These are phyloP conservation scores for Alviniconcha marisindica DNA, from an alignment of 1,140 invertebrate species.

Conservation along the genomic window DNA sequence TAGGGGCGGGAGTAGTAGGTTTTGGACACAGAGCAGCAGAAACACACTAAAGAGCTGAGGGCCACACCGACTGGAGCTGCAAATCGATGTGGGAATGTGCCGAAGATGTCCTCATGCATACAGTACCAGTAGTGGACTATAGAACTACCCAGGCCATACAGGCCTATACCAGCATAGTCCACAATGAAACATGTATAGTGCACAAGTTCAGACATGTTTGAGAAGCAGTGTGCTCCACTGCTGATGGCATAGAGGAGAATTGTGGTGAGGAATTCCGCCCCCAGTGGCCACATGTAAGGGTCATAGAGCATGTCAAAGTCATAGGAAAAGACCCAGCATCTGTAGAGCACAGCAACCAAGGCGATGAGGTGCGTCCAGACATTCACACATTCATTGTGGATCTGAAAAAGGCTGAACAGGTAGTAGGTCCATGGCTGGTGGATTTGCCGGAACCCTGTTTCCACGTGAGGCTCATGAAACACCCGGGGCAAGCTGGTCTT, in stretches of 20 bases:
- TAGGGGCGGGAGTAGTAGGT: slow-evolving; percentile 69
- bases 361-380: slow-evolving; percentile 75
- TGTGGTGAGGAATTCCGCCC: slow-evolving; percentile 66
- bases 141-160: slow-evolving; percentile 73
- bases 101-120: slow-evolving; percentile 58
- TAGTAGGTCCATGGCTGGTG: slow-evolving; percentile 74
- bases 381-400: slow-evolving; percentile 76
- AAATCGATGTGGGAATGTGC: slow-evolving; percentile 51
- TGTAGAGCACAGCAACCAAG: slow-evolving; percentile 54
- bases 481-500: slow-evolving; percentile 67
- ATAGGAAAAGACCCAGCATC: slow-evolving; percentile 52
- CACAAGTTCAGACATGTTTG: slow-evolving; percentile 68
- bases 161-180: slow-evolving; percentile 74
- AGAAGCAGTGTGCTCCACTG: slow-evolving; percentile 68
- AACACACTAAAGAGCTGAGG: slow-evolving; percentile 62
- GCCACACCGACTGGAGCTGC: slow-evolving; percentile 64
- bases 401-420: slow-evolving; percentile 72
- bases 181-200: slow-evolving; percentile 75
- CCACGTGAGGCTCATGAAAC: slow-evolving; percentile 73
- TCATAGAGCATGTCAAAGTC: slow-evolving; percentile 69
- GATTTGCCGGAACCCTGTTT: slow-evolving; percentile 71
- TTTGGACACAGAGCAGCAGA: slow-evolving; percentile 69
- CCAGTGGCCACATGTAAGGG: slow-evolving; percentile 72
- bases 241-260: slow-evolving; percentile 70
- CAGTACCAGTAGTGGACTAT: slow-evolving; percentile 72